These are phyloP conservation scores for Indicator indicator DNA, from an alignment of 2,113 vertebrate species.

Conservation along the genomic window DNA sequence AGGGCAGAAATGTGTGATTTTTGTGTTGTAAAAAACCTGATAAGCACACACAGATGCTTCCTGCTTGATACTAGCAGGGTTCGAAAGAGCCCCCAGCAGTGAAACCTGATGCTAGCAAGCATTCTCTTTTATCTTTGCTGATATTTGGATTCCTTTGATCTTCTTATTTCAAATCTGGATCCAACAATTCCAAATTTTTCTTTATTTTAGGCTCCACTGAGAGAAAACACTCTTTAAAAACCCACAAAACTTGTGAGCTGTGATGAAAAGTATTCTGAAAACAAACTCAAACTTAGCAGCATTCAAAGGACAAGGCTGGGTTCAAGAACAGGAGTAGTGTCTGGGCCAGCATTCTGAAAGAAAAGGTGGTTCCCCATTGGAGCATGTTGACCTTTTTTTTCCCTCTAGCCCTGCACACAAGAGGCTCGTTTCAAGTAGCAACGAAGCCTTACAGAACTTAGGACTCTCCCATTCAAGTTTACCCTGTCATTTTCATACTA, in stretches of 20 bases:
- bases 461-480: not conserved
- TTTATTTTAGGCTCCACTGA: constrained; percentile 3
- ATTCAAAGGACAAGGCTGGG: not conserved
- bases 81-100: not conserved
- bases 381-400: not conserved
- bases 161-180: constrained; percentile 35
- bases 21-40: not conserved
- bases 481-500: not conserved
- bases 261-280: not conserved
- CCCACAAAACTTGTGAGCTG: not conserved
- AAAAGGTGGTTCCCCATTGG: not conserved
- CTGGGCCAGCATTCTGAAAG: not conserved
- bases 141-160: constrained; percentile 37
- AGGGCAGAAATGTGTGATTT: not conserved
- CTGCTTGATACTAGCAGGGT: not conserved
- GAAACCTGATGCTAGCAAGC: not conserved
- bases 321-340: not conserved
- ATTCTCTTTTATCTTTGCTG: constrained; percentile 21
- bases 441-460: not conserved
- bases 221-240: not conserved
- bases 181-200: constrained; percentile 16
- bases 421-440: not conserved
- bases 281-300: not conserved
- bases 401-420: not conserved
- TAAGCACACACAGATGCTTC: constrained; percentile 31